phyloP scores from a whole-genome alignment of 2,113 vertebrate species.

The Piaya cayana region DNA sequence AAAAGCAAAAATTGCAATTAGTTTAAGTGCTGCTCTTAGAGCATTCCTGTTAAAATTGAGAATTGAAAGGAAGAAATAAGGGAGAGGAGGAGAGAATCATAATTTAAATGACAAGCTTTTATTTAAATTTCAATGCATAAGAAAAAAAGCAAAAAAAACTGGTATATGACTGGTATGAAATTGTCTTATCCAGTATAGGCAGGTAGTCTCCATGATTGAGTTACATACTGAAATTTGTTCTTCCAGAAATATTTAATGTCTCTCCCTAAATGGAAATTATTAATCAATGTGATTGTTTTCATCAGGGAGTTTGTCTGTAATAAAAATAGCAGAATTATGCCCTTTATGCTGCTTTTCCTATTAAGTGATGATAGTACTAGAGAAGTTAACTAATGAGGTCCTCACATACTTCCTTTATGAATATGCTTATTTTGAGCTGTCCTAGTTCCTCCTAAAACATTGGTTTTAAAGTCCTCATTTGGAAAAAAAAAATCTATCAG shows the following conservation, averaged over 20 bases:
- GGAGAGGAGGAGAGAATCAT: background rate
- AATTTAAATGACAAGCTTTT: background rate
- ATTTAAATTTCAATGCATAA: background rate
- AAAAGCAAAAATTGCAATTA: constrained; percentile 54
- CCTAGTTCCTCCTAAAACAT: background rate
- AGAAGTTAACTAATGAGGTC: background rate
- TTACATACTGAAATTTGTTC: background rate
- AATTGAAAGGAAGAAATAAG: background rate
- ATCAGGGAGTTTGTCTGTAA: background rate
- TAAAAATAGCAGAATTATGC: background rate
- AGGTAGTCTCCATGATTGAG: background rate
- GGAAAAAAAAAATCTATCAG: background rate
- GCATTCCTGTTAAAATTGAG: constrained; percentile 11
- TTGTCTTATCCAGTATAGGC: background rate
- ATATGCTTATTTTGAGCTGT: background rate
- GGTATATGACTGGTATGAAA: background rate
- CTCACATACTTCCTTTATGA: background rate
- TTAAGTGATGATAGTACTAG: background rate
- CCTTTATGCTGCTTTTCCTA: background rate
- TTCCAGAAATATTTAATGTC: background rate
- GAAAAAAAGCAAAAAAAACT: background rate
- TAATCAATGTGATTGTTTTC: background rate
- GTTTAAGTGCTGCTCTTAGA: constrained; percentile 32
- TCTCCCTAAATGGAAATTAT: background rate
- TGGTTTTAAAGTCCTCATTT: background rate